A percentile compares a stretch with the other conserved stretches of the same genome.
Evolutionary conservation across 2,113 vertebrate species (phyloP).

Genomic region (Archilochus colubris): DNA sequence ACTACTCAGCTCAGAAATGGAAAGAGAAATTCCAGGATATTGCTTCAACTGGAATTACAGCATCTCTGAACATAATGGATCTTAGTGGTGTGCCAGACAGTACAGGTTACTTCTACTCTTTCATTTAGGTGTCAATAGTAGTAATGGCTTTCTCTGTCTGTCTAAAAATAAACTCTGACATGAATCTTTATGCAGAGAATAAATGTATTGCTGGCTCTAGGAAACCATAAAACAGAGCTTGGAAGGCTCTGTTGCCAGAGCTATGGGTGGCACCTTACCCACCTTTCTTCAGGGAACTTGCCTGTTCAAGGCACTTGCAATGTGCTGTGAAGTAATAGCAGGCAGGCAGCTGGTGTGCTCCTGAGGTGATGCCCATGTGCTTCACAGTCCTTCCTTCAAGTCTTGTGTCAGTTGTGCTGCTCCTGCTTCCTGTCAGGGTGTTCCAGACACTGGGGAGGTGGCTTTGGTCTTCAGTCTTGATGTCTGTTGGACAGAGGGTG

Average conservation of each 20-base stretch:
- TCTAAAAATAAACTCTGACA: background rate
- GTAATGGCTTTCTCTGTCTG: background rate
- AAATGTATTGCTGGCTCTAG: background rate
- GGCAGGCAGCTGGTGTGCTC: background rate
- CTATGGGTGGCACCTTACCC: rapidly evolving
- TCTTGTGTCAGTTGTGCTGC: background rate
- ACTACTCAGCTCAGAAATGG: background rate
- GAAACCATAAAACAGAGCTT: background rate
- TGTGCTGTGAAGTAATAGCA: background rate
- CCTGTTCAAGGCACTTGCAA: background rate
- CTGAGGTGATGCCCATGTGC: rapidly evolving
- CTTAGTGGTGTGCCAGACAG: background rate
- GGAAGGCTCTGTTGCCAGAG: rapidly evolving
- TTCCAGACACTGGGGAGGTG: rapidly evolving
- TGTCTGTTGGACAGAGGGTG: rapidly evolving
- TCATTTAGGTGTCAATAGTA: background rate
- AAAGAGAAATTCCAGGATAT: background rate
- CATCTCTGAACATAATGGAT: background rate
- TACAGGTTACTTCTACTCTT: background rate
- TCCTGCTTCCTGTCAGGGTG: rapidly evolving
- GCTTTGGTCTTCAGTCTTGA: background rate
- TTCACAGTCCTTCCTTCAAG: background rate
- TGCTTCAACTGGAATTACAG: background rate
- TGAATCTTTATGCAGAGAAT: background rate
- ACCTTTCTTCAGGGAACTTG: background rate